phyloP scores from a whole-genome alignment of 2,113 vertebrate genomes.

The Muntiacus muntjak region DNA sequence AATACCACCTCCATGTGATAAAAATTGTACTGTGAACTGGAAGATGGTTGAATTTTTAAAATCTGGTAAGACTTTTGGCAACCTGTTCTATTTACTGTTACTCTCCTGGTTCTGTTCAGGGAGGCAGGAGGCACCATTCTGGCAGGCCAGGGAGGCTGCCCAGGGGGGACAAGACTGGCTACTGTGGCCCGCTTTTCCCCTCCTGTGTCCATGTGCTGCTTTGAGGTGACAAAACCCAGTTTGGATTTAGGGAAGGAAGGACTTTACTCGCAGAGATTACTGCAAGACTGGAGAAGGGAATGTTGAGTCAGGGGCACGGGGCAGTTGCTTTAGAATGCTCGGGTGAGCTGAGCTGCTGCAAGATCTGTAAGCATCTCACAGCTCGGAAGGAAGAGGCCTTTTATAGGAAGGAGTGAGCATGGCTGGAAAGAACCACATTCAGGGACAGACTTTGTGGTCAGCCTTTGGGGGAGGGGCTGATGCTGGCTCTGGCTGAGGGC shows the following conservation, averaged over 20 bases:
- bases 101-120: background rate
- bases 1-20: background rate
- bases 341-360: background rate
- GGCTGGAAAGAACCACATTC: background rate
- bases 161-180: background rate
- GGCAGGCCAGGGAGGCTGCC: background rate
- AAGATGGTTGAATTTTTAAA: background rate
- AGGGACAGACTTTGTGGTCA: background rate
- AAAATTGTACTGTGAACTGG: conserved; percentile 56
- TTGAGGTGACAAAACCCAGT: background rate
- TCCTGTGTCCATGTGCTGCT: background rate
- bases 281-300: background rate
- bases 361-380: background rate
- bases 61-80: background rate
- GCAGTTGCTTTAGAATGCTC: fast-evolving
- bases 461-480: background rate
- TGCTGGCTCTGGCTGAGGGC: background rate
- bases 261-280: background rate
- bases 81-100: background rate
- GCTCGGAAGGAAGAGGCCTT: background rate
- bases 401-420: background rate
- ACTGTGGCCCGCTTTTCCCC: background rate
- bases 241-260: background rate
- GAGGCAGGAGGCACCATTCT: background rate
- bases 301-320: background rate